Evolutionary conservation across 2,113 vertebrate genomes (phyloP), one percentile per base, ranked within the genome.

Genomic region (Heterochromis multidens): DNA sequence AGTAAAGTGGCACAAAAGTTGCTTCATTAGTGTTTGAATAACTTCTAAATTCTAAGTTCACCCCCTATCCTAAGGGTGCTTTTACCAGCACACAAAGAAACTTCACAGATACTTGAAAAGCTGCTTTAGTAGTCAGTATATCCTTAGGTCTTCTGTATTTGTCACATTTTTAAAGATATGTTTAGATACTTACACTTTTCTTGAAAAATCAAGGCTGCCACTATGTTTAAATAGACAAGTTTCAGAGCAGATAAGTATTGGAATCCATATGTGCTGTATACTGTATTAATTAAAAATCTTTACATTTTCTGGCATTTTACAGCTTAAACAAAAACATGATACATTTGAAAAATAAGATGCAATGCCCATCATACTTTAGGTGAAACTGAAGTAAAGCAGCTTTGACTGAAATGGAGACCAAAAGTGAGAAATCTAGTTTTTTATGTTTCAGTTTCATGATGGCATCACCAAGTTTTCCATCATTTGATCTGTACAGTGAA

Each of bases 81-180:
- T 87, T 81, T 57, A 1, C 6, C 31, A 83, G 52, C 65, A 62
- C 33, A 91, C 84, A 89, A 78, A 80, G 63, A 81, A 21, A 13
- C 77, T 43, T 70, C n/a, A 84, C 33, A 91, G 65, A 77, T 33
- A 67, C 23, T 14, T 23, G 65, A 79, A 83, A 57, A 23, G 49
- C 46, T 52, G 12, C 23, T 83, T 80, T 10, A 78, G 8, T 62
- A 74, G 16, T 62, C 74, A 62, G 13, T 23, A 40, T 58, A 31
- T 46, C 35, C 56, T 80, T 43, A 56, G 62, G 58, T 56, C 17
- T 43, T 77, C 16, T 79, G 52, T 37, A 23, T 84, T 61, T 78
- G 4, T 29, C 1, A 1, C 57, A 33, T 33, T 37, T 54, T 65
- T 78, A 19, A 40, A 81, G 25, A 17, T 46, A 7, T 81, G 19